phyloP scores from a whole-genome alignment of 2,113 vertebrate species.

The Acrocephalus kingi region DNA sequence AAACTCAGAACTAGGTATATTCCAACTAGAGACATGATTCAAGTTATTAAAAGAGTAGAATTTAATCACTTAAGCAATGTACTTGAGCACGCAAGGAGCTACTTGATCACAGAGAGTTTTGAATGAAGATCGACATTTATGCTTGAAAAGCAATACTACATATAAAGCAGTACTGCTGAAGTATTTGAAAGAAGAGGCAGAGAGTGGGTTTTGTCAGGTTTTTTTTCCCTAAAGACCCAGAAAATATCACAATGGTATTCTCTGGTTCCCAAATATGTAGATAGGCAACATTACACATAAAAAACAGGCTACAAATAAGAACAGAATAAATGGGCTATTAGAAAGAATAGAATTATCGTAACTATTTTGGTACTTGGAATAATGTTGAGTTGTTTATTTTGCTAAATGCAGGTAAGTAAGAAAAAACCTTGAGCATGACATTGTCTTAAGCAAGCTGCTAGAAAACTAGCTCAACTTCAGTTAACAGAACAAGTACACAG shows the following conservation, averaged over 20 bases:
- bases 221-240: neutral
- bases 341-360: neutral
- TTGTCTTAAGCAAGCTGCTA: neutral
- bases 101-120: neutral
- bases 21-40: neutral
- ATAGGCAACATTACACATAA: neutral
- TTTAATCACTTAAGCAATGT: neutral
- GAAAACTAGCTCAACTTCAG: neutral
- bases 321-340: neutral
- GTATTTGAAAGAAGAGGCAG: neutral
- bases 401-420: neutral
- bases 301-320: neutral
- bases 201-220: accelerated
- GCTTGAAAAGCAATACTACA: neutral
- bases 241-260: neutral
- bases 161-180: neutral
- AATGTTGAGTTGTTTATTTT: neutral
- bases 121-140: neutral
- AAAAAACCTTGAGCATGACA: neutral
- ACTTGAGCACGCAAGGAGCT: neutral
- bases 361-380: neutral
- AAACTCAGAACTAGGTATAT: neutral
- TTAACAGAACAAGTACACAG: neutral
- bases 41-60: neutral
- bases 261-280: neutral